Conservation (phyloP, 2,113 vertebrate genomes). For the Nibea coibor region DNA sequence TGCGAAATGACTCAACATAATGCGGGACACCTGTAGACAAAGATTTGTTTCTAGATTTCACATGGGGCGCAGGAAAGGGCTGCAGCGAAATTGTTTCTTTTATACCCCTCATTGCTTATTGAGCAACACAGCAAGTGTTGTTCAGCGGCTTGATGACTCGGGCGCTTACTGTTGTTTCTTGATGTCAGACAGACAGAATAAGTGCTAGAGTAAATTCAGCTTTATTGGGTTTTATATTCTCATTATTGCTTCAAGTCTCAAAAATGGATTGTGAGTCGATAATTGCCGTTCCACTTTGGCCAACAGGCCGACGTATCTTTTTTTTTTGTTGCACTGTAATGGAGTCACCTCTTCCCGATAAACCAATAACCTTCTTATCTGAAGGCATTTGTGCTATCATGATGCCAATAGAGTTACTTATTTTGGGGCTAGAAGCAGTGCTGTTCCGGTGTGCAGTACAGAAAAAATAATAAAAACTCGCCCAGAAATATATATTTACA, state of each 20-base stretch:
- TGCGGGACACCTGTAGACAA: constrained; percentile 15
- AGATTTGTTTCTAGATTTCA: constrained; percentile 29
- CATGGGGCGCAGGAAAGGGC: not conserved
- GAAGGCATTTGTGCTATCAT: constrained; percentile 35
- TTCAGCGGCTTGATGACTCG: constrained; percentile 24
- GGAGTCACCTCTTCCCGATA: constrained; percentile 54
- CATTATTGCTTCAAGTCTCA: constrained; percentile 26
- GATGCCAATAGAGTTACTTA: constrained; percentile 25
- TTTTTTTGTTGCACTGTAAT: constrained; percentile 33
- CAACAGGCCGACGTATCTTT: constrained; percentile 26
- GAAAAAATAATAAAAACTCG: constrained; percentile 1
- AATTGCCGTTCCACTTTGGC: constrained; percentile 41
- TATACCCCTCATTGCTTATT: constrained; percentile 29
- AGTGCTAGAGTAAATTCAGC: constrained; percentile 9
- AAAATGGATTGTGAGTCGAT: constrained; percentile 40
- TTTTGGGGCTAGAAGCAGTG: constrained; percentile 9
- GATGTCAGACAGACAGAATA: not conserved
- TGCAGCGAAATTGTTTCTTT: constrained; percentile 29
- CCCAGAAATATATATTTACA: constrained; percentile 4
- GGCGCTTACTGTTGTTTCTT: not conserved
- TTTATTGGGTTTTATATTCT: constrained; percentile 19
- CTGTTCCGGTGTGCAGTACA: constrained; percentile 14
- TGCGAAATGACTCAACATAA: constrained; percentile 6
- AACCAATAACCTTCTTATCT: constrained; percentile 65
- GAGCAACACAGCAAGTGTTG: constrained; percentile 7